A percentile compares a stretch with the other conserved stretches of the same genome.
Conservation (phyloP, 2,113 vertebrate genomes). For the Astur gentilis region DNA sequence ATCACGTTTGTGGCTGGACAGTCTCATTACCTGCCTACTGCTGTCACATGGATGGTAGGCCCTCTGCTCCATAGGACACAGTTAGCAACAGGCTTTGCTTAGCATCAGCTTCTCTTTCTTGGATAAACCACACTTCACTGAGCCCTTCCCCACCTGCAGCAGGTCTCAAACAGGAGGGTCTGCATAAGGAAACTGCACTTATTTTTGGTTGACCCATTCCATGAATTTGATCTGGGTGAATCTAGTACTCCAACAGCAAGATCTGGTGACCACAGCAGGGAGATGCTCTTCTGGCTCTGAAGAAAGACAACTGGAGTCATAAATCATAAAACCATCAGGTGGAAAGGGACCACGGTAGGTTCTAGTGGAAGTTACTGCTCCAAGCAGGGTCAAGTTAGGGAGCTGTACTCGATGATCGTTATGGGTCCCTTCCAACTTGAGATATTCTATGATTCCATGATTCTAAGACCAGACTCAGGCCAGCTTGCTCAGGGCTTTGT, state of each 20-base stretch:
- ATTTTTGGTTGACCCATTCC: neutral
- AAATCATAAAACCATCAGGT: neutral
- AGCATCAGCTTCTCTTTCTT: neutral
- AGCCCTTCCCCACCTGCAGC: neutral
- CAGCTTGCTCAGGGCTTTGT: neutral
- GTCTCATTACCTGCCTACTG: neutral
- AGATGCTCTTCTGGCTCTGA: neutral
- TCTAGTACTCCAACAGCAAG: neutral
- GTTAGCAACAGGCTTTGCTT: neutral
- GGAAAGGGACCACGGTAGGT: neutral
- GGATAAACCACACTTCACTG: neutral
- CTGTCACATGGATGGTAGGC: neutral
- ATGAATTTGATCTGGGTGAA: neutral
- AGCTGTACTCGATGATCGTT: rapidly evolving
- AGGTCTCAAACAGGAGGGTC: neutral
- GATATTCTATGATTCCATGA: neutral
- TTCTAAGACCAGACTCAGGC: neutral
- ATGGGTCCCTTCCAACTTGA: neutral
- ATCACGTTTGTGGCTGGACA: neutral
- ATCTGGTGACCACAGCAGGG: neutral
- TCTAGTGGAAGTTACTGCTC: neutral
- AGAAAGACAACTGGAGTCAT: neutral
- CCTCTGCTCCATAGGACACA: neutral
- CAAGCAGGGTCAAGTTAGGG: neutral
- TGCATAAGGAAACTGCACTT: neutral